Evolutionary conservation across 2,113 vertebrate species (phyloP), one percentile per base, ranked within the genome.

Genomic region (Callipepla californica): DNA sequence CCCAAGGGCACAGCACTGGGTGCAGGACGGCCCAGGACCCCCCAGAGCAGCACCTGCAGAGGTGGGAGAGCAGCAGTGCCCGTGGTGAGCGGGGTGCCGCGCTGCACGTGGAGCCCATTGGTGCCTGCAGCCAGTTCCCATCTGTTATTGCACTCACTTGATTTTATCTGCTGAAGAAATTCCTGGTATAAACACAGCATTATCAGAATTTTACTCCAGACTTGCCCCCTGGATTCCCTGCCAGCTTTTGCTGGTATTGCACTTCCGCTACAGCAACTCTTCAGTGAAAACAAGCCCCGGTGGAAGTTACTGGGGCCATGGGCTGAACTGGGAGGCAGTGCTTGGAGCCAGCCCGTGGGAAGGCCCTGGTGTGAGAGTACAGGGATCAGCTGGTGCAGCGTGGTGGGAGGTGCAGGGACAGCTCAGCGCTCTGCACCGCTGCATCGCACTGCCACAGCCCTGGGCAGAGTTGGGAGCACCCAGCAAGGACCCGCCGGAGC

Each of bases 141-240:
- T 94, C 90, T 94, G 76, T 70, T 95, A 47, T 72, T 93, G 90
- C 61, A 42, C 68, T 87, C 55, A 11, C 53, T 65, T 72, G 84
- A 94, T 95, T 95, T 94, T 88, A 95, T 89, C 90, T 92, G 89
- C 86, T 87, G 76, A 80, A 95, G 80, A 96, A 94, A 93, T 89
- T 95, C 87, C 84, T 94, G 90, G 36, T 93, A 77, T 95, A 95
- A 96, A 96, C 95, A 95, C 63, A 87, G 65, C 63, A 84, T 72
- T 93, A 95, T 91, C 94, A 86, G 76, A 87, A 70, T 77, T 80
- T 89, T 83, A 67, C 87, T 95, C 74, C 51, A 70, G 85, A 55
- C 91, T 85, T 51, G 85, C 87, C 89, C 89, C 45, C 88, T 51
- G 90, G 80, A 30, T 89, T 89, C 84, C 68, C 87, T 96, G 94